Evolutionary conservation across 2,113 vertebrate genomes (phyloP).

Genomic region (Zingel zingel): DNA sequence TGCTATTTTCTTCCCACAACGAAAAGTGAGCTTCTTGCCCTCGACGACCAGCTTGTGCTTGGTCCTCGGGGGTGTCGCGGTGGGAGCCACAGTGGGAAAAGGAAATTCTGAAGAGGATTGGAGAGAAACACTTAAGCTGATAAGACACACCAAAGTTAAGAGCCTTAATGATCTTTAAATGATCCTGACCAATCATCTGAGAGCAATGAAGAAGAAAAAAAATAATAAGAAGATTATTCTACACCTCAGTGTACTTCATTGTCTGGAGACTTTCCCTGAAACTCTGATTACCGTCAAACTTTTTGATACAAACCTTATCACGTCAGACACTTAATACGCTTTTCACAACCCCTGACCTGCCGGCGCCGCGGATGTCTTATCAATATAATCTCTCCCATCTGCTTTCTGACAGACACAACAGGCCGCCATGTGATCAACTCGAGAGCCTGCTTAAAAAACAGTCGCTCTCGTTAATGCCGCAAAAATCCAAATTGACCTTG

Average conservation of each 20-base stretch:
- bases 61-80: constrained; percentile 88
- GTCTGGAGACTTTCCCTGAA: constrained; percentile 13
- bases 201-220: neutral
- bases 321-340: neutral
- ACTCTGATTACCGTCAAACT: neutral
- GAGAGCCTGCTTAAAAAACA: constrained; percentile 56
- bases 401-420: constrained; percentile 54
- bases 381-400: constrained; percentile 58
- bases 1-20: constrained; percentile 94
- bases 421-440: constrained; percentile 46
- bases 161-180: neutral
- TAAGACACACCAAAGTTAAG: neutral
- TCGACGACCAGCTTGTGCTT: constrained; percentile 93
- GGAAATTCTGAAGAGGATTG: constrained; percentile 88
- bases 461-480: constrained; percentile 73
- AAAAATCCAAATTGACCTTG: constrained; percentile 79
- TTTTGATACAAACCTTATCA: constrained; percentile 32
- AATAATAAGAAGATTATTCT: neutral
- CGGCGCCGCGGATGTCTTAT: constrained; percentile 15
- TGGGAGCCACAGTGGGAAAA: constrained; percentile 90
- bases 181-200: constrained; percentile 11
- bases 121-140: constrained; percentile 15
- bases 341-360: constrained; percentile 32
- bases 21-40: constrained; percentile 94
- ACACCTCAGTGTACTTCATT: neutral